phyloP scores from a whole-genome alignment of 1,140 invertebrate genomes.

The Rhyacophila brunnea region DNA sequence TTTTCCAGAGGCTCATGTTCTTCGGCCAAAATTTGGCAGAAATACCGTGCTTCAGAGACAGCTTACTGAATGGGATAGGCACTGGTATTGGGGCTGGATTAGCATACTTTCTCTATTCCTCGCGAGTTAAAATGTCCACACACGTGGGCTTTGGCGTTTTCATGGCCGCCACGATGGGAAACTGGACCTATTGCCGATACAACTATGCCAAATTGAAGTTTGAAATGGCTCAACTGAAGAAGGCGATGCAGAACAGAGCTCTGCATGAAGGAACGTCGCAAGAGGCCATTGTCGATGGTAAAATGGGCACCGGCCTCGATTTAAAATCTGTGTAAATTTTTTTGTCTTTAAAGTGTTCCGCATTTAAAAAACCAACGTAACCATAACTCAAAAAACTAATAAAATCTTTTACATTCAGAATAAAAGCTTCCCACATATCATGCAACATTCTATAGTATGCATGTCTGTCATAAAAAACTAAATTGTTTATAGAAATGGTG shows the following conservation, averaged over 20 bases:
- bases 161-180: conserved; percentile 51
- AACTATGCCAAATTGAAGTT: conserved; percentile 49
- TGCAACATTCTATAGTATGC: too few species aligned
- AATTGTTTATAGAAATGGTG: too few species aligned
- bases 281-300: conserved; percentile 37
- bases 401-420: too few species aligned
- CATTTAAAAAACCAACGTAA: too few species aligned
- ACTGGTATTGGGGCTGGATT: conserved; percentile 57
- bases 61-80: conserved; percentile 57
- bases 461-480: too few species aligned
- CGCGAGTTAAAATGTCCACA: conserved; percentile 48
- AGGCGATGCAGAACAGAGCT: conserved; percentile 42
- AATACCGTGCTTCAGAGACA: conserved; percentile 59
- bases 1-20: conserved; percentile 36
- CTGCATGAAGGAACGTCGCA: conserved; percentile 45
- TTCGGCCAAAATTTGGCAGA: conserved; percentile 54
- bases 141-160: conserved; percentile 56
- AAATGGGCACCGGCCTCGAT: conserved; percentile 14
- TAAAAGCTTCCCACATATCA: too few species aligned
- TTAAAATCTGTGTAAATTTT: conserved; percentile 23
- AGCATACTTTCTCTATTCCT: conserved; percentile 60
- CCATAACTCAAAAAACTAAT: too few species aligned
- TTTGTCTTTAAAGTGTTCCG: too few species aligned
- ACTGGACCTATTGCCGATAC: conserved; percentile 57
- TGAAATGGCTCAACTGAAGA: conserved; percentile 45